Percentiles rank a stretch among this genome's conserved stretches.
phyloP scores from a whole-genome alignment of 2,113 vertebrate species.

The Delphinapterus leucas region DNA sequence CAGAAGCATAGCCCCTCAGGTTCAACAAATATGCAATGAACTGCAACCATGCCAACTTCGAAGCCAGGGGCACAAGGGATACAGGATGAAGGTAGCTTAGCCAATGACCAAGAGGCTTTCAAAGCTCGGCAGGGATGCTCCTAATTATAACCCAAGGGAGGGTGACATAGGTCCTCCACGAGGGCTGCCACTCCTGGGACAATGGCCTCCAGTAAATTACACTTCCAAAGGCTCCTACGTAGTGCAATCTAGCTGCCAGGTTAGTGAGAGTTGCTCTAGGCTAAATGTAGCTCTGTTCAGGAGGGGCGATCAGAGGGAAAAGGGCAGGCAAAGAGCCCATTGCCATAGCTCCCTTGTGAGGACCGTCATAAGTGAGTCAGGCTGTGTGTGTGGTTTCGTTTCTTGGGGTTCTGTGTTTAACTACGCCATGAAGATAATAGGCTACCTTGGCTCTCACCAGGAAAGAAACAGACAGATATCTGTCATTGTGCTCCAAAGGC shows the following conservation, averaged over 20 bases:
- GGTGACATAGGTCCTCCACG: rapidly evolving
- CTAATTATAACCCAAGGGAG: not conserved
- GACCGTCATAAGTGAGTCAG: not conserved
- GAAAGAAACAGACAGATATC: not conserved
- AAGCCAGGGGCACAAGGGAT: not conserved
- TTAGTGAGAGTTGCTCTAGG: not conserved
- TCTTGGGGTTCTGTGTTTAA: not conserved
- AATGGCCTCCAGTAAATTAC: not conserved
- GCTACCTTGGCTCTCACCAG: not conserved
- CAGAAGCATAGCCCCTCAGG: not conserved
- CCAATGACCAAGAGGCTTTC: not conserved
- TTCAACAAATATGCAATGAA: not conserved
- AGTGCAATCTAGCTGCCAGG: rapidly evolving
- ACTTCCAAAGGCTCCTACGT: not conserved
- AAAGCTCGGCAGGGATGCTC: not conserved
- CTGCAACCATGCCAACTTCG: rapidly evolving
- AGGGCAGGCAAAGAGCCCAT: not conserved
- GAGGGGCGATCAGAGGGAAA: rapidly evolving
- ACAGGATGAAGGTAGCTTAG: not conserved
- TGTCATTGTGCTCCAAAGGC: not conserved
- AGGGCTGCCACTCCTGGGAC: not conserved
- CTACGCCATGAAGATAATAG: not conserved
- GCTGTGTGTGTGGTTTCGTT: not conserved
- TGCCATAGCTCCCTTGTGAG: not conserved
- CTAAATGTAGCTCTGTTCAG: not conserved